A percentile compares a stretch with the other conserved stretches of the same genome.
Conservation (phyloP, 1,140 invertebrate species). For the Matsumurasca onukii region DNA sequence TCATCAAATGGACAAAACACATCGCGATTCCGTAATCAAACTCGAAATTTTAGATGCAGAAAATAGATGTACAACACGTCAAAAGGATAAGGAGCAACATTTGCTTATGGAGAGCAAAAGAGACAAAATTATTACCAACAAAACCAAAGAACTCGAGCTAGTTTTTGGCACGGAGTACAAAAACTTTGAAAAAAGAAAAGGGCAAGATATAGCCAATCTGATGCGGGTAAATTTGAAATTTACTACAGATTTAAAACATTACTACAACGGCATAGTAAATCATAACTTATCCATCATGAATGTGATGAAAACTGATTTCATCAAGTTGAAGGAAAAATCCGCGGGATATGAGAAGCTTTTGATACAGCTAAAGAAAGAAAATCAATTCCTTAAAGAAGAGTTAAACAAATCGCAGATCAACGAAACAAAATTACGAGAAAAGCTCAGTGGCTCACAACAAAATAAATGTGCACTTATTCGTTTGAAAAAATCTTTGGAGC, state of each 20-base stretch:
- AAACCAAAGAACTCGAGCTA: not conserved
- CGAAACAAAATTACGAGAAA: not conserved
- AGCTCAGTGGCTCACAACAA: not conserved
- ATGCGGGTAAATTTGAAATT: not conserved
- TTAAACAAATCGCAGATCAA: not conserved
- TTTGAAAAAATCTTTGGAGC: not conserved
- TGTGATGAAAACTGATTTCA: not conserved
- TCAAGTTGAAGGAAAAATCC: not conserved
- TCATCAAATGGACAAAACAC: not conserved
- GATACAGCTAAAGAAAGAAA: not conserved
- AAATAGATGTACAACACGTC: not conserved
- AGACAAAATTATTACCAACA: not conserved
- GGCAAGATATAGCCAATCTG: not conserved
- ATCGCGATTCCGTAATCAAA: not conserved
- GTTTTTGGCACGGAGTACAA: not conserved
- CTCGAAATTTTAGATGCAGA: not conserved
- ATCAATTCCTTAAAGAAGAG: not conserved
- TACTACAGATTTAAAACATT: not conserved
- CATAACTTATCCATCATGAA: not conserved
- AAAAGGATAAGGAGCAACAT: not conserved
- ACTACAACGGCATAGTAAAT: not conserved
- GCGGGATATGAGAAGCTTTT: not conserved
- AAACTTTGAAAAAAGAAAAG: not conserved
- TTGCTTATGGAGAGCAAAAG: not conserved
- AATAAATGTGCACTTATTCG: not conserved